phyloP scores from a whole-genome alignment of 2,797 vertebrate genomes.

The Catharus ustulatus region DNA sequence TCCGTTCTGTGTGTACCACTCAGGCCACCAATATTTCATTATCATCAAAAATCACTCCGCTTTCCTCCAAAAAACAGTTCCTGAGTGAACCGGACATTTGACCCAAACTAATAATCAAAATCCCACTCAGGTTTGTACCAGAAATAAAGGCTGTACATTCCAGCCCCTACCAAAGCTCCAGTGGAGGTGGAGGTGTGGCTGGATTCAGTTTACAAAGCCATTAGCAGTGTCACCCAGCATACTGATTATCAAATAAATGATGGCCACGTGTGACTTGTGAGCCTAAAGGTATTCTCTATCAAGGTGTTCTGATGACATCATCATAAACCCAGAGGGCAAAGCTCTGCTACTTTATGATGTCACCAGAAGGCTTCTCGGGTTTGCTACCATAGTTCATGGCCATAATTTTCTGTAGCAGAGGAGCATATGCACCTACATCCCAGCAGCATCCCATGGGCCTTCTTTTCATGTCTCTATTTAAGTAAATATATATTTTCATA shows the following conservation, averaged over 20 bases:
- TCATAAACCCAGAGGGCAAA: slow-evolving; percentile 46
- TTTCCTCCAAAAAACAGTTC: neutral
- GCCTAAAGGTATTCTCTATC: neutral
- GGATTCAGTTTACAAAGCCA: neutral
- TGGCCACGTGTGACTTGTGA: neutral
- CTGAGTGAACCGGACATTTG: fast-evolving
- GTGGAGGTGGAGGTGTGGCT: neutral
- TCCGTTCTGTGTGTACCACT: neutral
- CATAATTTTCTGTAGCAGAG: neutral
- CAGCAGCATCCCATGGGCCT: neutral
- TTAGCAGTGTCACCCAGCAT: neutral
- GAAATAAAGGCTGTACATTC: neutral
- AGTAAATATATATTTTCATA: neutral
- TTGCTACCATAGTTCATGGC: neutral
- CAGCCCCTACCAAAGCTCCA: neutral
- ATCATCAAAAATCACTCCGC: neutral
- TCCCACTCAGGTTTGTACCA: fast-evolving
- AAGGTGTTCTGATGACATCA: slow-evolving; percentile 47
- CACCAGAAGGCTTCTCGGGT: neutral
- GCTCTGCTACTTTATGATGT: slow-evolving; percentile 49
- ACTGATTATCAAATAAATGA: slow-evolving; percentile 30
- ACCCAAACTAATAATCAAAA: neutral
- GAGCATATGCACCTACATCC: fast-evolving
- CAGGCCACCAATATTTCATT: neutral
- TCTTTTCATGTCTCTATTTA: neutral